phyloP scores from a whole-genome alignment of 2,113 vertebrate species.

The Thermophis baileyi region DNA sequence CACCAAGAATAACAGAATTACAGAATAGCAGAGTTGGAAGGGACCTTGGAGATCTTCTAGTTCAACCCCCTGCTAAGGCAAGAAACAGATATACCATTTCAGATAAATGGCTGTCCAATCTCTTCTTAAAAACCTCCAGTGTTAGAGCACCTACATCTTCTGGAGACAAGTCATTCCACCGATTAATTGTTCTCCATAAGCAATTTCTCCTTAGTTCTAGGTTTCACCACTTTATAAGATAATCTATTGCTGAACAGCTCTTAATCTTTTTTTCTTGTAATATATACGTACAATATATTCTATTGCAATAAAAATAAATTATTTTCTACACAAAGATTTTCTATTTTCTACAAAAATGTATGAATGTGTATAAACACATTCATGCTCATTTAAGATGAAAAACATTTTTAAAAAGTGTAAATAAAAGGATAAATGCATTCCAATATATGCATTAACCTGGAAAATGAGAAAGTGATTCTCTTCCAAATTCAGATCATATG shows the following conservation, averaged over 20 bases:
- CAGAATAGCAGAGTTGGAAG: not conserved
- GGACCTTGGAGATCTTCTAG: not conserved
- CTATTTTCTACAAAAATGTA: not conserved
- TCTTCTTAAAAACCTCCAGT: not conserved
- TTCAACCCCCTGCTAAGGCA: not conserved
- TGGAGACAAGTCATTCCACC: not conserved
- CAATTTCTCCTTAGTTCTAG: not conserved
- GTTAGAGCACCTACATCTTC: not conserved
- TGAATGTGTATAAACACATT: too few species aligned
- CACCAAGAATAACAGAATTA: not conserved
- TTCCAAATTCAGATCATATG: not conserved
- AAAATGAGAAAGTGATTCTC: not conserved
- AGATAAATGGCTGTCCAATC: not conserved
- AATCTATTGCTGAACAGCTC: not conserved
- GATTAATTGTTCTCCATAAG: not conserved
- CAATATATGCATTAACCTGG: not conserved
- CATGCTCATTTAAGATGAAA: not conserved
- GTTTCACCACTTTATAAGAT: not conserved
- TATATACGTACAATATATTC: not conserved
- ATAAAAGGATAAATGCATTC: not conserved
- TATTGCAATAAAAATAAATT: not conserved
- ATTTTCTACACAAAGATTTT: not conserved
- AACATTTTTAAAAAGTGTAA: not conserved
- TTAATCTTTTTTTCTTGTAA: not conserved
- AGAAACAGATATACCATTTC: not conserved